A percentile compares a stretch with the other conserved stretches of the same genome.
These are phyloP conservation scores for Autographa pulchrina DNA, from an alignment of 2,888 invertebrate genomes.

Conservation along the genomic window DNA sequence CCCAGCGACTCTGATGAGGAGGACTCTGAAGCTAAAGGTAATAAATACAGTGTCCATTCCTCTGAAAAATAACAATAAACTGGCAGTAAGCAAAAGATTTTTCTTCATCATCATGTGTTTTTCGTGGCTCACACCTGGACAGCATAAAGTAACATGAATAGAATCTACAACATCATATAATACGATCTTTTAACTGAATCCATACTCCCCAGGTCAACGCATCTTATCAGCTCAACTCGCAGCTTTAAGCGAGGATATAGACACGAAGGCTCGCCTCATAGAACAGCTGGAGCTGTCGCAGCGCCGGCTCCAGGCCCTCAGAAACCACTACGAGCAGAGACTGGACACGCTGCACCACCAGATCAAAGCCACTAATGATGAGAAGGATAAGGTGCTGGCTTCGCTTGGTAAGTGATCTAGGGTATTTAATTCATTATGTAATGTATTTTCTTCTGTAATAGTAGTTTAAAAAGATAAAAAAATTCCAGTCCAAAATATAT, in stretches of 20 bases:
- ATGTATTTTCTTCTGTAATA: too few relatives aligned
- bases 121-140: too few relatives aligned
- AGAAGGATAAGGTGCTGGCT: constrained; percentile 96
- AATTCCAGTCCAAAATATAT: too few relatives aligned
- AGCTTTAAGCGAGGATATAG: constrained; percentile 97
- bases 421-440: too few relatives aligned
- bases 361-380: constrained; percentile 96
- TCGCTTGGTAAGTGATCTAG: constrained; percentile 78
- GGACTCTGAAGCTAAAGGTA: constrained; percentile 90
- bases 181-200: too few relatives aligned
- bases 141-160: too few relatives aligned
- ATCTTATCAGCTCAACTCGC: constrained; percentile 95
- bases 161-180: too few relatives aligned
- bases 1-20: constrained; percentile 89
- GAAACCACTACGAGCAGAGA: constrained; percentile 97
- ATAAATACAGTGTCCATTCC: background rate
- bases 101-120: too few relatives aligned
- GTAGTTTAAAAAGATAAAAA: too few relatives aligned
- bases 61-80: too few relatives aligned
- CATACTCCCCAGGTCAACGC: constrained; percentile 74
- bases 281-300: constrained; percentile 98
- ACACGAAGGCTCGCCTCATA: constrained; percentile 97
- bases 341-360: constrained; percentile 94
- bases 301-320: constrained; percentile 94
- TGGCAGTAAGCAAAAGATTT: too few relatives aligned